Conservation (phyloP, 2,797 vertebrate species). For the Atherinosoma microstoma region DNA sequence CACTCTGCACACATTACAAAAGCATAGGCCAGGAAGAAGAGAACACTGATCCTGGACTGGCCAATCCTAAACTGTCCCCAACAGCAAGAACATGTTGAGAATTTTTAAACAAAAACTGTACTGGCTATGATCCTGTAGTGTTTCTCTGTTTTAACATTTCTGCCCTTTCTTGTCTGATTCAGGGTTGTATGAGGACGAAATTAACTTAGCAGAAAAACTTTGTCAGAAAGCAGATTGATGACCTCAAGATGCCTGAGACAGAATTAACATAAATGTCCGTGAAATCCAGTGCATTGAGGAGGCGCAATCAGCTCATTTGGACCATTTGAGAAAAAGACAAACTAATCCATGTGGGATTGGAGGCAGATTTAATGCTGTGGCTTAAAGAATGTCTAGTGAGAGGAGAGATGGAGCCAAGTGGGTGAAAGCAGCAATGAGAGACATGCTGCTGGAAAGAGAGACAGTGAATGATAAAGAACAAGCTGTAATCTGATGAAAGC, state of each 20-base stretch:
- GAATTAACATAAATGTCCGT: slow-evolving; percentile 5
- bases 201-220: slow-evolving; percentile 1
- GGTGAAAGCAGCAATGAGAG: slow-evolving; percentile 60
- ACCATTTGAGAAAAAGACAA: slow-evolving; percentile 34
- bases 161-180: not conserved
- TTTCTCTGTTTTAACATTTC: not conserved
- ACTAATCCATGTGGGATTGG: slow-evolving; percentile 51
- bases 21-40: no score
- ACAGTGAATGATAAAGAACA: slow-evolving; percentile 65
- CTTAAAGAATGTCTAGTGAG: slow-evolving; percentile 36
- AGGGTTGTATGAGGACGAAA: not conserved
- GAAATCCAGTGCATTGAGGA: not conserved
- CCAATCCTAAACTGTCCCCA: no score
- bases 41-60: not conserved
- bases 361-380: slow-evolving; percentile 41
- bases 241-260: not conserved
- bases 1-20: not conserved
- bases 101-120: not conserved
- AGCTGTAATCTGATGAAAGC: slow-evolving; percentile 81
- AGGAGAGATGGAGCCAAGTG: slow-evolving; percentile 29
- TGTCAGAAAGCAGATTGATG: not conserved
- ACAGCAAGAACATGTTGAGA: not conserved
- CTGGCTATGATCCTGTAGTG: not conserved
- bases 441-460: slow-evolving; percentile 49
- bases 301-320: not conserved